Evolutionary conservation across 64 coral and sea anemone genomes (phyloP), one percentile per base, ranked within the genome.

Genomic region (Pocillopora damicornis): DNA sequence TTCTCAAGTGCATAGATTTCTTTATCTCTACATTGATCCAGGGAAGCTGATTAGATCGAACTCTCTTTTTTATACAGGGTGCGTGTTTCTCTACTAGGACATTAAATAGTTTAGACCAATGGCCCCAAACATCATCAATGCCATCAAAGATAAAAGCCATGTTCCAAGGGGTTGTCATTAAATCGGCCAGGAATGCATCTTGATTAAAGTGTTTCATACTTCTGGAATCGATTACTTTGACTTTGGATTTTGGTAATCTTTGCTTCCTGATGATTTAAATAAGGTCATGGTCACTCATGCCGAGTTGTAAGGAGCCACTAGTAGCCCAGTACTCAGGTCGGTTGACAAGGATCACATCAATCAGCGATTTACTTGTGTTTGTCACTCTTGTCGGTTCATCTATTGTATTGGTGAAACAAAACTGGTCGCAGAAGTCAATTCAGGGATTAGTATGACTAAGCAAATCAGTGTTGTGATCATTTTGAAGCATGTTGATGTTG

Each of bases 181-280:
- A 60, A 60, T 89, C 88, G 58, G 61, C 42, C 76, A 81, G 36
- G 71, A 89, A 81, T 16, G 76, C 69, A 73, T 56, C 60, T 20
- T 60, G 14, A 79, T 89, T 79, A 89, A 79, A 89, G 34, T 89
- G 42, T 78, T 63, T 89, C 88, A 79, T 79, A 78, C 74, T 78
- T 89, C 75, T 80, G 42, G 77, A 89, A 62, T 89, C 77, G 69
- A 89, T 35, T 57, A 73, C 23, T 67, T 79, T 64, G 14, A 69
- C 37, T 71, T 63, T 77, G 68, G 63, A 56, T 72, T 38, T 89
- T 35, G 87, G 87, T 64, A 89, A 63, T 57, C 79, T 80, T 66
- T 89, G 76, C 57, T 89, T 89, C 57, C 76, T 89, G 16, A 73
- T 30, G 30, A 58, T 75, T 65, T 72, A 87, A n/a, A 87, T 56